A percentile compares a stretch with the other conserved stretches of the same genome.
Conservation (phyloP, 2,113 vertebrate genomes). For the Toxostoma redivivum region DNA sequence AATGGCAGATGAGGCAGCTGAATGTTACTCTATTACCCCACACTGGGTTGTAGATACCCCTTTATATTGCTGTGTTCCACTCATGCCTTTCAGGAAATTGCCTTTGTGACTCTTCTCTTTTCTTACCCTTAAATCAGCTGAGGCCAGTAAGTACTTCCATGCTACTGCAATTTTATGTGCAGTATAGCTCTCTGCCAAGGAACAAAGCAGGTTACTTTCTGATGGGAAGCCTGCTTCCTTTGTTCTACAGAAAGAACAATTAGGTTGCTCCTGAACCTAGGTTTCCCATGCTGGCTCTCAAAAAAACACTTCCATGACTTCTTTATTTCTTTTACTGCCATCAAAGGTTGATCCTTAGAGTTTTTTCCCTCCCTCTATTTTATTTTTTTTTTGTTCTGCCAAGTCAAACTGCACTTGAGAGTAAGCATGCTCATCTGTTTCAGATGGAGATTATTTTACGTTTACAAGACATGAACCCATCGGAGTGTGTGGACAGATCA, state of each 20-base stretch:
- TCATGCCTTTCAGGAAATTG: neutral
- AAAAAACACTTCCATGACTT: conserved; percentile 32
- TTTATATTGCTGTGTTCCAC: neutral
- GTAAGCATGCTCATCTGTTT: conserved; percentile 69
- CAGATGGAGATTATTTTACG: conserved; percentile 98
- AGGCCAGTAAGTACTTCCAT: neutral
- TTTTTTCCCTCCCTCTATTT: neutral
- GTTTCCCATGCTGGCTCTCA: conserved; percentile 35
- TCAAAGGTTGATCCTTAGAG: conserved; percentile 49
- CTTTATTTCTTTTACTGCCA: conserved; percentile 62
- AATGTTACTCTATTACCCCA: neutral
- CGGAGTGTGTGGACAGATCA: conserved; percentile 99
- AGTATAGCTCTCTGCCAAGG: neutral
- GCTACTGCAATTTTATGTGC: neutral
- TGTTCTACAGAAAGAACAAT: conserved; percentile 23
- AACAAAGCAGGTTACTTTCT: conserved; percentile 28
- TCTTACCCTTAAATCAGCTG: neutral
- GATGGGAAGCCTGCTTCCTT: neutral
- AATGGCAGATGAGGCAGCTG: neutral
- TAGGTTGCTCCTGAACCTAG: conserved; percentile 12
- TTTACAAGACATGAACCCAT: conserved; percentile 98
- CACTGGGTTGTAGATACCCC: neutral
- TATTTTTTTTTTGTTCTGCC: conserved; percentile 35
- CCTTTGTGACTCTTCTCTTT: neutral
- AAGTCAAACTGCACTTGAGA: conserved; percentile 46